Base-by-base conservation (phyloP, 2,113 vertebrate genomes). In the Phalacrocorax brasilianus region DNA sequence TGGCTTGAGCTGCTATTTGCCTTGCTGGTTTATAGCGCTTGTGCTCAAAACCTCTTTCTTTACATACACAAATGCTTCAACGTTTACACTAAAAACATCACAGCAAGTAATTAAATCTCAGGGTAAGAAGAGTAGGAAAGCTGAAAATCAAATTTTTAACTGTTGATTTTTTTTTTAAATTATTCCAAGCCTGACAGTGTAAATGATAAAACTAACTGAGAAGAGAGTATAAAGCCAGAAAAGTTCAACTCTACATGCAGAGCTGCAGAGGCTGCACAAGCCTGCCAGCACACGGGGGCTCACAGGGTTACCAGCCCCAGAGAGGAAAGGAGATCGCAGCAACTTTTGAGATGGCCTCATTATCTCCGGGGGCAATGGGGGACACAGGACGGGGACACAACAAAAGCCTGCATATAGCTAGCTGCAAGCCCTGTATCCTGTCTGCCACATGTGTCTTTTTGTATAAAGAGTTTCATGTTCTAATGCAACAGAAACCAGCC, bases 391-490 rank as follows among this genome's bases (percentile, higher is more conserved):
- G 44, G 7, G 8, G 44, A 45, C 42, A 44, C 42, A 15, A 8
- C 44, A 47, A 47, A 20, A 47, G 6, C 32, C 32, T 72, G 24
- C 16, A 10, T 32, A 30, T 1, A 71, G 10, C 32, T 72, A 26
- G 11, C 17, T 59, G 32, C 18, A 85, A 53, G 72, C 7, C 19
- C 58, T 21, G 8, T 38, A 45, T 20, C 32, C 14, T 55, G 23
- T 20, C 17, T 22, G 12, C 22, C 14, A 21, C 3, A 5, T 0
- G 2, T 12, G 17, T 19, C 5, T 40, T 44, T 78, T 35, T 27
- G 5, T 14, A 15, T 4, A 26, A 68, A 38, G 17, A 24, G 53
- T 26, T 68, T 59, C 4, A 6, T 35, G 14, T 45, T 45, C 10
- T 18, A 61, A 53, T 12, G 44, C 26, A 75, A 14, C 6, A 27